These are phyloP conservation scores for Meganola albula DNA, from an alignment of 2,888 invertebrate species.

Conservation along the genomic window DNA sequence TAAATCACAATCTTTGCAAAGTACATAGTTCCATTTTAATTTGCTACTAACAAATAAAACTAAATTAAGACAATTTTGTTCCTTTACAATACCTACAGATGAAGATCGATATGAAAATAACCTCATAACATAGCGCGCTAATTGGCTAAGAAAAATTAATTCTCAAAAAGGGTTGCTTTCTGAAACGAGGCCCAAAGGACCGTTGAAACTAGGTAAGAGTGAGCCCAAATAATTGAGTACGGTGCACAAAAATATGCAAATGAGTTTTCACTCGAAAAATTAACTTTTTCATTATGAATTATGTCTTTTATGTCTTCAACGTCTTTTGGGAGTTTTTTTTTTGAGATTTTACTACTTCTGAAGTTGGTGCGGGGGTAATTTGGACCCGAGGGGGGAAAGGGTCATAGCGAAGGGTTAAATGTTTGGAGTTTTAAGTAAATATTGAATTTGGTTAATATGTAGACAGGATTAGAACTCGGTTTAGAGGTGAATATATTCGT, in stretches of 20 bases:
- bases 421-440: constrained; percentile 29
- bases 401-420: constrained; percentile 46
- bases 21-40: too few relatives aligned
- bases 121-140: constrained; percentile 56
- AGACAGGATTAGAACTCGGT: too few relatives aligned
- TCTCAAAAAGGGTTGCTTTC: constrained; percentile 61
- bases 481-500: too few relatives aligned
- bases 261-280: constrained; percentile 64
- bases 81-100: constrained; percentile 22
- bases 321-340: constrained; percentile 72
- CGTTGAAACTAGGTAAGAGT: constrained; percentile 49
- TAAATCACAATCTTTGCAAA: too few relatives aligned
- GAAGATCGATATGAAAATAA: constrained; percentile 52
- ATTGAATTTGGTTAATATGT: constrained; percentile 26
- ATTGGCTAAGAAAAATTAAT: constrained; percentile 77
- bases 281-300: constrained; percentile 78
- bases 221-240: constrained; percentile 66
- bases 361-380: constrained; percentile 36
- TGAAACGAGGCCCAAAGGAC: constrained; percentile 61
- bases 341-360: constrained; percentile 61
- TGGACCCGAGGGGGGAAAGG: constrained; percentile 35
- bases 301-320: constrained; percentile 68
- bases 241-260: constrained; percentile 73
- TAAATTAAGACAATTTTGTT: constrained; percentile 1
- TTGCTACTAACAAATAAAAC: background rate